These are phyloP conservation scores for Microctenopoma lineatum DNA, from an alignment of 2,797 vertebrate species.

Conservation along the genomic window DNA sequence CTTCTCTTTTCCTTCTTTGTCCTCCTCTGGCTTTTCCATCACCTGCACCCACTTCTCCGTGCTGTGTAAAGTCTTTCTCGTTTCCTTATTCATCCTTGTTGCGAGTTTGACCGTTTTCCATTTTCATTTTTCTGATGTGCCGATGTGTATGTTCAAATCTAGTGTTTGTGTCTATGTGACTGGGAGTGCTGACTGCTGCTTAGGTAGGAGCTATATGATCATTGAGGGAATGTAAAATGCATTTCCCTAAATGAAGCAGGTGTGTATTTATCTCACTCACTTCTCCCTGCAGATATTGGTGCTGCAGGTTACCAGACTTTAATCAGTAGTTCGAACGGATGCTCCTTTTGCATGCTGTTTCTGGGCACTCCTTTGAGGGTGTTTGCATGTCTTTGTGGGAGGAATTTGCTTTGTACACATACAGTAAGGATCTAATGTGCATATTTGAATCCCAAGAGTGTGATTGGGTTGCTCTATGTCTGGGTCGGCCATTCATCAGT, in stretches of 20 bases:
- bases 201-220: constrained; percentile 57
- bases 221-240: constrained; percentile 54
- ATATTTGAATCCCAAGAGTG: constrained; percentile 27
- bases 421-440: constrained; percentile 23
- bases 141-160: neutral
- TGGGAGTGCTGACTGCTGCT: constrained; percentile 42
- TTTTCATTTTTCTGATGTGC: constrained; percentile 31
- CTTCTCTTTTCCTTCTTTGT: constrained; percentile 16
- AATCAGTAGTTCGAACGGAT: constrained; percentile 70
- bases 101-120: constrained; percentile 22
- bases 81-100: constrained; percentile 1
- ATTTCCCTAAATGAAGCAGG: constrained; percentile 67
- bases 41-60: constrained; percentile 31
- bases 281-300: constrained; percentile 71
- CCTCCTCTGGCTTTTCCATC: constrained; percentile 29
- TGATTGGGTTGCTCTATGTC: constrained; percentile 49
- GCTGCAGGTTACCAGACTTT: constrained; percentile 75
- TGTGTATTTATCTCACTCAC: constrained; percentile 59
- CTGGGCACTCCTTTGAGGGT: constrained; percentile 21
- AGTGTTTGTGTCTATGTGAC: constrained; percentile 12
- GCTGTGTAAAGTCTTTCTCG: neutral
- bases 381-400: constrained; percentile 12
- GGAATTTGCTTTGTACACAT: constrained; percentile 13
- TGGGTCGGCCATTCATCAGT: constrained; percentile 46
- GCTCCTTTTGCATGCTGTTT: constrained; percentile 20